Conservation (phyloP, 2,113 vertebrate genomes). For the Heterotilapia buettikoferi region DNA sequence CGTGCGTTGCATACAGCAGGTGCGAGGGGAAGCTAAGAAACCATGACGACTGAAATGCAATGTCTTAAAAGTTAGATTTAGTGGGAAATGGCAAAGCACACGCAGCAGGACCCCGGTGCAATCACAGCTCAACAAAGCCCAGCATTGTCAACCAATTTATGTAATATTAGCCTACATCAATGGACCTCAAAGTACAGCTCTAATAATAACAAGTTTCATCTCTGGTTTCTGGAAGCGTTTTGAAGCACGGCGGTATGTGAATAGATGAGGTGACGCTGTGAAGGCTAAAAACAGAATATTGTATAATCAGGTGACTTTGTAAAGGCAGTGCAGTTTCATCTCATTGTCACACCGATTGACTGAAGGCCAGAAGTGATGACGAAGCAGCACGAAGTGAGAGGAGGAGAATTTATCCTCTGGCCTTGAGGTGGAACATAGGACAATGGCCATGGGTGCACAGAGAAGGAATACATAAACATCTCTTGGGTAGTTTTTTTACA, state of each 20-base stretch:
- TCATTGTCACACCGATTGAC: conserved; percentile 49
- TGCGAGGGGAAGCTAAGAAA: not conserved
- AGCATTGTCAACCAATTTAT: not conserved
- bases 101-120: not conserved
- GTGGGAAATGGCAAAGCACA: not conserved
- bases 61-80: conserved; percentile 27
- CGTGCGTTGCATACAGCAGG: conserved; percentile 2
- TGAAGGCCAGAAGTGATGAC: conserved; percentile 53
- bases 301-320: conserved; percentile 56
- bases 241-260: not conserved
- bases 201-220: conserved; percentile 21
- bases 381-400: conserved; percentile 13
- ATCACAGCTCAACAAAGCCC: conserved; percentile 1
- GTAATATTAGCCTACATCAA: conserved; percentile 1
- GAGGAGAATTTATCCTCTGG: conserved; percentile 42
- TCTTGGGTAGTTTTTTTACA: conserved; percentile 7
- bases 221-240: not conserved
- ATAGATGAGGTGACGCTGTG: not conserved
- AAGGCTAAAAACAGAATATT: conserved; percentile 52
- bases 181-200: not conserved
- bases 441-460: conserved; percentile 13
- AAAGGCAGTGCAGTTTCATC: conserved; percentile 33
- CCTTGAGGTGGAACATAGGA: conserved; percentile 39
- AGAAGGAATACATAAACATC: conserved; percentile 12
- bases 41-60: conserved; percentile 16